A percentile compares a stretch with the other conserved stretches of the same genome.
Evolutionary conservation across 2,797 vertebrate species (phyloP).

Genomic region (Semotilus atromaculatus): DNA sequence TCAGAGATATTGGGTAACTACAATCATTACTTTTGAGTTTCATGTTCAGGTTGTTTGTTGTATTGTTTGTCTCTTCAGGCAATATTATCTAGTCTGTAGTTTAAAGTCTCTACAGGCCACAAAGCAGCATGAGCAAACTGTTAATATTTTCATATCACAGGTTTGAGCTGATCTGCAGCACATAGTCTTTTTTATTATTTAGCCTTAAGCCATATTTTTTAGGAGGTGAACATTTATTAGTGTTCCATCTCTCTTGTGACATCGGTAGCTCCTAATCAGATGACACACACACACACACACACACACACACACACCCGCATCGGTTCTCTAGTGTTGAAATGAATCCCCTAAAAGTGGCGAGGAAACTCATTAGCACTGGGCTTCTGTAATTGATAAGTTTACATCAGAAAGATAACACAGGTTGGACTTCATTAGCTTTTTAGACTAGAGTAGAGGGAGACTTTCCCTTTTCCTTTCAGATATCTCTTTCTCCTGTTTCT

Average conservation of each 20-base stretch:
- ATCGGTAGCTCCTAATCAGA: constrained; percentile 24
- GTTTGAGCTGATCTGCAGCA: not conserved
- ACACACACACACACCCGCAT: not conserved
- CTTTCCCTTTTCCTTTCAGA: not conserved
- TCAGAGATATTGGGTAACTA: not conserved
- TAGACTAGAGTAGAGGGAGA: constrained; percentile 13
- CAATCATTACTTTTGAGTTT: not conserved
- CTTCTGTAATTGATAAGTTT: constrained; percentile 54
- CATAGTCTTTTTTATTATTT: not conserved
- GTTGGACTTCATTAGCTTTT: constrained; percentile 52
- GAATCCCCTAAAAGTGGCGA: constrained; percentile 37
- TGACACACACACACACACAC: constrained; percentile 27
- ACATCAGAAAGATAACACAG: constrained; percentile 33
- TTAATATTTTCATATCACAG: not conserved
- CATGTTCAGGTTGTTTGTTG: not conserved
- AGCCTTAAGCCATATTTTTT: constrained; percentile 8
- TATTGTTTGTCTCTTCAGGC: not conserved
- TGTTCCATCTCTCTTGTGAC: constrained; percentile 9
- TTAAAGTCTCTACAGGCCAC: constrained; percentile 7
- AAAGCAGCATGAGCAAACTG: not conserved
- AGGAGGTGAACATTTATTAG: not conserved
- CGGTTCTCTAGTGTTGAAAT: constrained; percentile 12
- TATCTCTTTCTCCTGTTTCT: not conserved
- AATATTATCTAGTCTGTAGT: not conserved
- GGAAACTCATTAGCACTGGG: constrained; percentile 56